phyloP scores from a whole-genome alignment of 2,113 vertebrate genomes.

The Erythrocebus patas region DNA sequence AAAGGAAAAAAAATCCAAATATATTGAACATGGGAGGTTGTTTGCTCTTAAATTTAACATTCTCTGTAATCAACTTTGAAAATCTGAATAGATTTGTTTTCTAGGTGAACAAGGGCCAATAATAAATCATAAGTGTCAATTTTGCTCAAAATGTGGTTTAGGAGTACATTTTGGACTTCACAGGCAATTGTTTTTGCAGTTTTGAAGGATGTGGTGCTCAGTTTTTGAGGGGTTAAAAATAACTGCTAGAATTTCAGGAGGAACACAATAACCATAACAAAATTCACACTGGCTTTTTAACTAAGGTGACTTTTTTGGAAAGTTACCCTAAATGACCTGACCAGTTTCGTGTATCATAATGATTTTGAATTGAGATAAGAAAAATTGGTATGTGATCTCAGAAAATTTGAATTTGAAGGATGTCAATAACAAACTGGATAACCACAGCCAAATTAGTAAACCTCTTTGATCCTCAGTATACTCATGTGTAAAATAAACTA shows the following conservation, averaged over 20 bases:
- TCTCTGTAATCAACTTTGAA: neutral
- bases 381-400: neutral
- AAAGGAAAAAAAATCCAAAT: neutral
- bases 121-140: neutral
- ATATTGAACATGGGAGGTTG: neutral
- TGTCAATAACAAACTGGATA: neutral
- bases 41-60: neutral
- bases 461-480: neutral
- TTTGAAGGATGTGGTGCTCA: neutral
- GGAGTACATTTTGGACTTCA: neutral
- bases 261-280: neutral
- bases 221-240: neutral
- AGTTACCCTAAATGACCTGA: neutral
- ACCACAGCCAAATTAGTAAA: neutral
- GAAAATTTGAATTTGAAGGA: neutral
- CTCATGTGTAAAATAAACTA: neutral
- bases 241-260: neutral
- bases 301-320: neutral
- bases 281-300: neutral
- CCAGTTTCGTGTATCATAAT: neutral
- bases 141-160: neutral
- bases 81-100: neutral
- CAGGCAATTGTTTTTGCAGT: neutral
- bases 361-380: neutral
- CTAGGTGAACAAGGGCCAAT: neutral